These are phyloP conservation scores for Hydractinia symbiolongicarpus DNA, from an alignment of 30 jellyfish, hydroid and myxozoan genomes.

Conservation along the genomic window DNA sequence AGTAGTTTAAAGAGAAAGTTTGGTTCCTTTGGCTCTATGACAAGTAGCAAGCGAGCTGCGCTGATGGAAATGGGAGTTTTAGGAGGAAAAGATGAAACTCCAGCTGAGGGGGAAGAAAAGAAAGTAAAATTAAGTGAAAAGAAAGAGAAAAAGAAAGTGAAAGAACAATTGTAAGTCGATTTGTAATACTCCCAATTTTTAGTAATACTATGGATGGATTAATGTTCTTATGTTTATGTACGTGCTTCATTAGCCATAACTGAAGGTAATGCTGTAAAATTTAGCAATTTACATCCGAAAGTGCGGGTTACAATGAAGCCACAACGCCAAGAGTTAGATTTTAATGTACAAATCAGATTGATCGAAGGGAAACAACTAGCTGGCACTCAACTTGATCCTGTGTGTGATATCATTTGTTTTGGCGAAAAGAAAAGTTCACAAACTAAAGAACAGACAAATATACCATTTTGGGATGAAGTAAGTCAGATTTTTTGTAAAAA, in stretches of 20 bases:
- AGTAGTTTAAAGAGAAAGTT: conserved; percentile 27
- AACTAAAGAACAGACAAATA: conserved; percentile 29
- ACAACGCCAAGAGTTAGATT: conserved; percentile 30
- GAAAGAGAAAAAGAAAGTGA: conserved; percentile 20
- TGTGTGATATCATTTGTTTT: conserved; percentile 19
- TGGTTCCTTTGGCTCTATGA: conserved; percentile 23
- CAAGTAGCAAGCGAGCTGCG: conserved; percentile 39
- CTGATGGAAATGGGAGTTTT: conserved; percentile 23
- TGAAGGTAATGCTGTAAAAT: neutral
- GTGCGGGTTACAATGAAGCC: conserved; percentile 7
- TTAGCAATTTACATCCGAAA: conserved; percentile 32
- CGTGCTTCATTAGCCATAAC: too few species aligned
- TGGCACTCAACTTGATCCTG: conserved; percentile 41
- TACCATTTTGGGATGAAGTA: conserved; percentile 57
- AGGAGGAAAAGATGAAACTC: neutral
- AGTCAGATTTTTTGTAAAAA: conserved; percentile 25
- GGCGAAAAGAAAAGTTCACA: conserved; percentile 27
- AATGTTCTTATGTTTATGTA: too few species aligned
- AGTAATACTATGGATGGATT: too few species aligned
- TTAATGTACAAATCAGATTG: conserved; percentile 31
- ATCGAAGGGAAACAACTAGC: conserved; percentile 27
- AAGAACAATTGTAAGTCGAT: conserved; percentile 28
- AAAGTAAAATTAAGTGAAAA: neutral
- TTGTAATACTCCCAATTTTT: too few species aligned
- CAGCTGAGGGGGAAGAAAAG: neutral